A percentile compares a stretch with the other conserved stretches of the same genome.
Evolutionary conservation across 92 coral and sea anemone genomes (phyloP).

Genomic region (Parazoanthus darwini): DNA sequence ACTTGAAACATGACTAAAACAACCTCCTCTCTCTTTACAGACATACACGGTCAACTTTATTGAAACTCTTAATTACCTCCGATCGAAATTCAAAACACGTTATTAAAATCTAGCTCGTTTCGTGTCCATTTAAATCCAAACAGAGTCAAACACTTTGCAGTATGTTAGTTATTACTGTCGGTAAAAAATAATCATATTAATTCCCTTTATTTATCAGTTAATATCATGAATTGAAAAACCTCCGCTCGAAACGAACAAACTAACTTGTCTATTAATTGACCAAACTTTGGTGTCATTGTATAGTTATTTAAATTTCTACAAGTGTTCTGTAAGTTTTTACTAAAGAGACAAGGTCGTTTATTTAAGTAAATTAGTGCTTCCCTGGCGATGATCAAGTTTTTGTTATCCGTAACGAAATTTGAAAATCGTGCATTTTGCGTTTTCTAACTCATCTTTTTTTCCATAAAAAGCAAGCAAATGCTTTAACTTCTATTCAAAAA

Average conservation of each 20-base stretch:
- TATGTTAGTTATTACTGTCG: neutral
- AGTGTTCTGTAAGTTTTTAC: neutral
- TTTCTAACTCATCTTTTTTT: neutral
- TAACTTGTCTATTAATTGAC: neutral
- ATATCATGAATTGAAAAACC: neutral
- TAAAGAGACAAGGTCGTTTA: neutral
- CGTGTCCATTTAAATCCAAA: neutral
- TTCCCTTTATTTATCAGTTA: neutral
- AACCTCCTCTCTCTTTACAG: neutral
- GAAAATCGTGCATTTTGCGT: neutral
- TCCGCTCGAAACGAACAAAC: no score
- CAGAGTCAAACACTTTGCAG: neutral
- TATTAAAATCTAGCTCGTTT: neutral
- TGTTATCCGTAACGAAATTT: neutral
- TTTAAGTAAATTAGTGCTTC: no score
- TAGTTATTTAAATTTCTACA: neutral
- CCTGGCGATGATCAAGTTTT: neutral
- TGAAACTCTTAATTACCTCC: neutral
- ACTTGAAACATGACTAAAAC: neutral
- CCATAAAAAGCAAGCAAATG: neutral
- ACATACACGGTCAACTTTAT: neutral
- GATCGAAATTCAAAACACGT: neutral
- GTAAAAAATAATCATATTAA: neutral
- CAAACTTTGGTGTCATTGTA: neutral
- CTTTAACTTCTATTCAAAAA: neutral